Base-by-base conservation (phyloP, 64 coral and sea anemone species). In the Dendronephthya gigantea region DNA sequence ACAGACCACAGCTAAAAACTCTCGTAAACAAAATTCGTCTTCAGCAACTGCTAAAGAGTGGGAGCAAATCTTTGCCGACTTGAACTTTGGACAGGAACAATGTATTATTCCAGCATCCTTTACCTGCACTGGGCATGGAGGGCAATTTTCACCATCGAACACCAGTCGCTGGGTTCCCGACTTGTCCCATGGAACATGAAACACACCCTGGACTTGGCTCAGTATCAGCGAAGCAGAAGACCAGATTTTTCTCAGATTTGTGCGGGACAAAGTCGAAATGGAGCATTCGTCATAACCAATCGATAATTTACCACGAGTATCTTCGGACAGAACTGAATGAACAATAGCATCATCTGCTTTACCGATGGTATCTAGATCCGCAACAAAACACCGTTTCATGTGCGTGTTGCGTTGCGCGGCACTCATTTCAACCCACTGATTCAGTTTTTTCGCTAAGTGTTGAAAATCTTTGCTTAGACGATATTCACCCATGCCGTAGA, bases 221-320 rank as follows among this genome's bases (percentile, higher is more conserved):
- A 85, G 37, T 50, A 89, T 89, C 17, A 10, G 82, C 30, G 82
- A 89, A 37, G 88, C 82, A 35, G 66, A 90, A 74, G 55, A 40
- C 88, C 88, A 90, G 39, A 90, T 90, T 85, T 58, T 50, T 69
- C 68, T 52, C 50, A 90, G 88, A 55, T 89, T 89, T 35, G 9
- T 84, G 51, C 39, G 35, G 30, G 88, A 90, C 88, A 89, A 13
- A 37, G 52, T 84, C 5, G 88, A 31, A 28, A 83, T 89, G 7
- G 19, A 49, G 84, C 88, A 89, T 34, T 83, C 33, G 23, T 84
- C 76, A 36, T 84, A 89, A 43, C 33, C 35, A 56, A 69, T 58
- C 33, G 76, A 83, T 39, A 89, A 74, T 74, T 4, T 70, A 70
- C 66, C 66, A 9, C 30, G 66, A 25, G 19, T 70, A 9, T 25